Base-by-base conservation (phyloP, 2,113 vertebrate genomes). In the Mesitornis unicolor region DNA sequence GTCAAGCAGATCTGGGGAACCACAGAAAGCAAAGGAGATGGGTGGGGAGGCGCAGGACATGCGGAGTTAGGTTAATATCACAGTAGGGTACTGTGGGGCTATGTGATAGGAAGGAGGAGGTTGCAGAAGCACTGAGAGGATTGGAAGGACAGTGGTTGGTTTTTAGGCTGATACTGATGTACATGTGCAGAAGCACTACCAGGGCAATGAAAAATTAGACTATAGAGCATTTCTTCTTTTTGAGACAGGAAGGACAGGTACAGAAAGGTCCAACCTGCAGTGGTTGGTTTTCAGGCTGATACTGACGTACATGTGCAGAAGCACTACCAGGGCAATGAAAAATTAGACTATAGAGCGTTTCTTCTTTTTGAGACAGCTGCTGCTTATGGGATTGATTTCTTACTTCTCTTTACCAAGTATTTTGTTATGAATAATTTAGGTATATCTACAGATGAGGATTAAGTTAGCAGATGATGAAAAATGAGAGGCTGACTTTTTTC, bases 1-100 rank as follows among this genome's bases (percentile, higher is more conserved):
- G 16, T 1, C 67, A 14, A 31, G 47, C 35, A 29, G 6, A 0
- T 14, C 31, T 75, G 69, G 47, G 1, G 1, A 1, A 16, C 43
- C 40, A 19, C 26, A 16, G 65, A 42, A 48, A 33, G 48, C 61
- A 50, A 25, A 3, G 14, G 38, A 16, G 36, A 13, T 40, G 68
- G 68, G 2, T 7, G 60, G 24, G 65, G 61, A 50, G n/a, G 16
- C 19, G 48, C 13, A 10, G 81, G 42, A 24, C 1, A 0, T 0
- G 10, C 29, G 57, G 47, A 24, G 16, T 2, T 35, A 13, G 26
- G 16, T 2, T 35, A 13, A 1, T 13, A 2, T 1, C 3, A 28
- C 20, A 1, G 40, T 11, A 38, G 43, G 59, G 53, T 6, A 6
- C 51, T 11, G 15, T 8, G 75, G 64, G 57, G 56, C 29, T 57